Percentiles rank a stretch among this genome's conserved stretches.
Evolutionary conservation across 2,888 invertebrate genomes (phyloP).

Genomic region (Phaonia tiefii): DNA sequence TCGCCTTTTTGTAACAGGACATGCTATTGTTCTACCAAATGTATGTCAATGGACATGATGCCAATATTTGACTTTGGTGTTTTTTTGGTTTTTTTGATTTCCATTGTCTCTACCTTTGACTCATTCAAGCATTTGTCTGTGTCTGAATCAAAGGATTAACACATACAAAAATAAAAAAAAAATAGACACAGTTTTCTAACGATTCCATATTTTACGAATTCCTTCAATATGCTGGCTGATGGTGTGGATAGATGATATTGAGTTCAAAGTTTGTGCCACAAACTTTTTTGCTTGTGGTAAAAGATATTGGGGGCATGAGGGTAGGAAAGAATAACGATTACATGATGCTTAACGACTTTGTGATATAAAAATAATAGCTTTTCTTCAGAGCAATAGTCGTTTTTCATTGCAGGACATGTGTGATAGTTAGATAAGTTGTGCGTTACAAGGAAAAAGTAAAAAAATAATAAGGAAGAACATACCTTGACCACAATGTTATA

Average conservation of each 20-base stretch:
- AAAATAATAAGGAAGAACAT: constrained; percentile 4
- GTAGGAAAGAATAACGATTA: constrained; percentile 30
- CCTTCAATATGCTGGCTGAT: constrained; percentile 16
- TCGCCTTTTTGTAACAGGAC: no score
- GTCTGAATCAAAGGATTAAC: not conserved
- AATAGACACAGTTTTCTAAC: not conserved
- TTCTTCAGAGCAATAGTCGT: constrained; percentile 54
- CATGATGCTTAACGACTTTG: constrained; percentile 68
- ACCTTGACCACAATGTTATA: constrained; percentile 23
- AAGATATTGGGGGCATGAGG: not conserved
- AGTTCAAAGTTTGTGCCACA: constrained; percentile 1
- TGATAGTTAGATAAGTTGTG: constrained; percentile 16
- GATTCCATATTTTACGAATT: constrained; percentile 30
- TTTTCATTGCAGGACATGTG: constrained; percentile 5
- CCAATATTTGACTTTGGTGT: constrained; percentile 18
- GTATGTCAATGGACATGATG: constrained; percentile 50
- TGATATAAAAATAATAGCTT: constrained; percentile 67
- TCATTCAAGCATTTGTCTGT: constrained; percentile 3
- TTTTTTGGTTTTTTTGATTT: constrained; percentile 27
- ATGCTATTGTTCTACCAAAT: constrained; percentile 17
- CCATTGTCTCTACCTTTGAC: not conserved
- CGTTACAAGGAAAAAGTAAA: not conserved
- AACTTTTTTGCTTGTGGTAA: constrained; percentile 2
- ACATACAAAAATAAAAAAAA: constrained; percentile 12
- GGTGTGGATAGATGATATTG: not conserved